Percentiles rank a stretch among this genome's conserved stretches.
phyloP scores from a whole-genome alignment of 2,113 vertebrate species.

The Istiophorus platypterus region DNA sequence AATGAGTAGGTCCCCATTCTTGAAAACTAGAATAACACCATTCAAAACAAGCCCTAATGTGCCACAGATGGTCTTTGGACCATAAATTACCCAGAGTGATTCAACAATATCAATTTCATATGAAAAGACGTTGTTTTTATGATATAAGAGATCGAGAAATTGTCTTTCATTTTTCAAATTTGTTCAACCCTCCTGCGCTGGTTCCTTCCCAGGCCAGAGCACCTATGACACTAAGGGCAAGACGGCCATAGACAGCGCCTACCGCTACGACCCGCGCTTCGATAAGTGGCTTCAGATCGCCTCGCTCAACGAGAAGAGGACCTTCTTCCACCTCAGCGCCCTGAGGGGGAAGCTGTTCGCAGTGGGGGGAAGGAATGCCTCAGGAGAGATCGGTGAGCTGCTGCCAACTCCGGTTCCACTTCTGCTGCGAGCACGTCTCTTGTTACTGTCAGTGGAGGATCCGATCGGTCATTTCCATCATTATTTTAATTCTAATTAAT shows the following conservation, averaged over 20 bases:
- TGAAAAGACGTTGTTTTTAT: too few species aligned
- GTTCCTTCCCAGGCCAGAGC: conserved; percentile 78
- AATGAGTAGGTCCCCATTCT: too few species aligned
- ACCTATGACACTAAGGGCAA: conserved; percentile 90
- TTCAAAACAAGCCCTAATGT: not conserved
- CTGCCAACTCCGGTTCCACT: not conserved
- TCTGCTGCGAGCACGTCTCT: not conserved
- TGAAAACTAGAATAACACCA: too few species aligned
- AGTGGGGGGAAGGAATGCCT: conserved; percentile 84
- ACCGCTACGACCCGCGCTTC: conserved; percentile 87
- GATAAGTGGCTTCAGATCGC: conserved; percentile 87
- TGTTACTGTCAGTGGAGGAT: not conserved
- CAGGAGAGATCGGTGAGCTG: conserved; percentile 85
- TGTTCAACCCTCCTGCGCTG: too few species aligned
- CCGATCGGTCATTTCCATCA: not conserved
- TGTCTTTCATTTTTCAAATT: too few species aligned
- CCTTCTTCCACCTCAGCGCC: conserved; percentile 88
- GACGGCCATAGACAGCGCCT: conserved; percentile 87
- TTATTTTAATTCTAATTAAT: not conserved
- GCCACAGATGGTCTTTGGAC: too few species aligned
- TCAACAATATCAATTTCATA: too few species aligned
- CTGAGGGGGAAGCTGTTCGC: conserved; percentile 85
- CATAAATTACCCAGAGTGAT: too few species aligned
- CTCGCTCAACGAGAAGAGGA: conserved; percentile 87
- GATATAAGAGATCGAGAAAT: too few species aligned